These are phyloP conservation scores for Apamea anceps DNA, from an alignment of 2,888 invertebrate genomes.

Conservation along the genomic window DNA sequence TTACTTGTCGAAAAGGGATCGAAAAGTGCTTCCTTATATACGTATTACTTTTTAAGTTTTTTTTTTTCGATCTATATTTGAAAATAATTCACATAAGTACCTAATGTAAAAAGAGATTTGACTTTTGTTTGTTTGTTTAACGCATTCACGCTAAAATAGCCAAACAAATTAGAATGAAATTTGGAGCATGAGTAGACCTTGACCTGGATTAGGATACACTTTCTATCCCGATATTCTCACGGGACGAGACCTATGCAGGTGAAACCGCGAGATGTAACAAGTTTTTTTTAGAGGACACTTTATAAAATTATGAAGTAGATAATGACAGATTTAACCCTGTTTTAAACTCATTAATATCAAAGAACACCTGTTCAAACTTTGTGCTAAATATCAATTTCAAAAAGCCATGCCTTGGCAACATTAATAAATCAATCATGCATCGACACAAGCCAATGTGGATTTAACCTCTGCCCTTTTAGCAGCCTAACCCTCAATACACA, in stretches of 20 bases:
- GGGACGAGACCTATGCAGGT: neutral
- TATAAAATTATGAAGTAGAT: neutral
- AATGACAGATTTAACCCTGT: neutral
- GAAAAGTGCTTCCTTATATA: neutral
- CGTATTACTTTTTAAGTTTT: neutral
- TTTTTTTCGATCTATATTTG: too few species aligned
- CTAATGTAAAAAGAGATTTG: neutral
- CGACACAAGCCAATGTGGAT: conserved; percentile 50
- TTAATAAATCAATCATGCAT: conserved; percentile 57
- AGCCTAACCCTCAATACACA: conserved; percentile 44
- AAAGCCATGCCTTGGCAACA: conserved; percentile 23
- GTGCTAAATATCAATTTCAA: conserved; percentile 43
- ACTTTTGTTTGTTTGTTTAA: neutral
- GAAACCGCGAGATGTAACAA: neutral
- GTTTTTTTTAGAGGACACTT: neutral
- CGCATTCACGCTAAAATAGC: neutral
- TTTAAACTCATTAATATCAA: neutral
- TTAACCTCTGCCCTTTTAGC: conserved; percentile 61
- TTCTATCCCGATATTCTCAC: neutral
- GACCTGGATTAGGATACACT: neutral
- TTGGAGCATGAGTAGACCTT: neutral
- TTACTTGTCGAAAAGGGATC: conserved; percentile 20
- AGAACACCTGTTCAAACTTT: conserved; percentile 27
- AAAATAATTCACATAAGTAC: neutral
- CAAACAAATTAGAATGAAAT: neutral